Evolutionary conservation across 2,113 vertebrate genomes (phyloP), one percentile per base, ranked within the genome.

Genomic region (Amia ocellicauda): DNA sequence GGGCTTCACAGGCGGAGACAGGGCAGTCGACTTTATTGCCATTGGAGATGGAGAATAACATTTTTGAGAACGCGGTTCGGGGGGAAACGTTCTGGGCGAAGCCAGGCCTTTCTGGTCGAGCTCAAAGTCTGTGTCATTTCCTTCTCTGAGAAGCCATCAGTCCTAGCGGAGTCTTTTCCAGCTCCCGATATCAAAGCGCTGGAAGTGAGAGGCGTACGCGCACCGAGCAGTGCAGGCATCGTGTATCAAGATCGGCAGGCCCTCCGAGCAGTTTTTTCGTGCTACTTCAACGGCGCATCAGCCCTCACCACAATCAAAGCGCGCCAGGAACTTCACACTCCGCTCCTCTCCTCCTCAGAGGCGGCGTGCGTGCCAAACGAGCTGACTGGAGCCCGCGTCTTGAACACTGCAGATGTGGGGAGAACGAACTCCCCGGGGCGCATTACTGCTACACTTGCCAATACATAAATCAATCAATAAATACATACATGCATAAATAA

Each of bases 391-490:
- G 53, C 53, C 24, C 2, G 53, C 13, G 29, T 57, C 29, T 19
- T 57, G 1, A 29, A 57, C 4, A 20, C 55, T 16, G 7, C 55
- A 57, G 29, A 57, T 29, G 16, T 40, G 19, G 55, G 55, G 20
- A 55, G 17, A 17, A 16, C 28, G 28, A 55, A 55, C 53, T 55
- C 23, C 53, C 53, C 28, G 16, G 13, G 28, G 53, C 53, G 22
- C 19, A 52, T 22, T 16, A 26, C 53, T n/a, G 14, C 9, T 27
- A 17, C 22, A 3, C 10, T 28, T 22, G 26, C 7, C 53, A 55
- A 24, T 7, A 52, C n/a, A 52, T 52, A 52, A 26, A 52, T 5
- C 22, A 52, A 52, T 52, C 22, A 52, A 27, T 51, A 51, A 51
- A n/a, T n/a, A n/a, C n/a, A n/a, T n/a, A n/a, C n/a, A n/a, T n/a